Evolutionary conservation across 2,797 vertebrate genomes (phyloP), one percentile per base, ranked within the genome.

Genomic region (Gymnodraco acuticeps): DNA sequence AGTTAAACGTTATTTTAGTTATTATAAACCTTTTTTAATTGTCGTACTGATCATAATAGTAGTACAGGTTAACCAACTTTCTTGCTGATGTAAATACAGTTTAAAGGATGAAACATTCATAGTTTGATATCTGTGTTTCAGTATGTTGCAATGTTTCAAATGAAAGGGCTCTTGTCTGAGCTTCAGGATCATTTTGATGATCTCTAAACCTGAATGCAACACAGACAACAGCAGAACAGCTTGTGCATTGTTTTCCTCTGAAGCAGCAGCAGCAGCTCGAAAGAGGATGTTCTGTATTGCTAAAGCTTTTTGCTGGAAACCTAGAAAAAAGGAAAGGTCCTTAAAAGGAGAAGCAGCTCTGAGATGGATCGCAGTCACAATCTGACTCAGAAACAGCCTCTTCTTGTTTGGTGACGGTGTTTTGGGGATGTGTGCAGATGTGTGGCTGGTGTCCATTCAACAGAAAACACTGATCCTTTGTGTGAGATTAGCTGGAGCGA

Each of bases 271-370:
- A 47, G 75, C 78, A 78, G 65, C 46, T 38, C 71, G 73, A 87
- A 93, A 93, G 90, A 92, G 91, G 91, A 94, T 92, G 89, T 91
- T 77, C 78, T 84, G 79, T 80, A 80, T 93, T 94, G 86, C 85
- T 65, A 88, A 92, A 91, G 73, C 14, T 17, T 68, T 81, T 82
- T 9, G 33, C 76, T 79, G 59, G 27, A 68, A 79, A 75, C 61
- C 12, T 73, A 60, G 75, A 65, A 79, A 74, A 58, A 77, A 65
- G 78, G 74, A 74, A 62, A 75, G 52, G 60, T 23, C 68, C 60
- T 76, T 83, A 93, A 89, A 92, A 90, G 79, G 89, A 86, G 89
- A 90, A 86, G 61, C 8, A 60, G 82, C 43, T 71, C 66, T 75
- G 69, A 71, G 5, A 65, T 64, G 75, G 76, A 85, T 86, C 70